Evolutionary conservation across 1,140 invertebrate species (phyloP).

Genomic region (Calephelis virginiensis): DNA sequence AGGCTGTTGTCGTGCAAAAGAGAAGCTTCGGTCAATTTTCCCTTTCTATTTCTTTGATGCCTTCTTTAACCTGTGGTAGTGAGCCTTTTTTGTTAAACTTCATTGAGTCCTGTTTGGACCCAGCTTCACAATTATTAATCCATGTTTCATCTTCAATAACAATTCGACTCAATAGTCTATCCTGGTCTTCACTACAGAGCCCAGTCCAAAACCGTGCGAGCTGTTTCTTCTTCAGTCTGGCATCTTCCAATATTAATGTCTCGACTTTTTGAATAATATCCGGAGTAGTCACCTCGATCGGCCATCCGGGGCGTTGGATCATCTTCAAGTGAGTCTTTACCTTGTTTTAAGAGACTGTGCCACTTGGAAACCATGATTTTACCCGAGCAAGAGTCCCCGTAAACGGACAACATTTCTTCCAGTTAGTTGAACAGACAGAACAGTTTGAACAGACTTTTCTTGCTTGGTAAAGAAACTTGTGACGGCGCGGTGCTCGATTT

Average conservation of each 20-base stretch:
- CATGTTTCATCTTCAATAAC: conserved; percentile 33
- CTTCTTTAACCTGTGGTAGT: too few species aligned
- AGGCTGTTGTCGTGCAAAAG: conserved; percentile 57
- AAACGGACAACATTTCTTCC: conserved; percentile 6
- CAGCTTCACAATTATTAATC: conserved; percentile 29
- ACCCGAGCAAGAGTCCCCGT: conserved; percentile 21
- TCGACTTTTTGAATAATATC: too few species aligned
- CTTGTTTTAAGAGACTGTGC: conserved; percentile 26
- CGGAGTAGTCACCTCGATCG: too few species aligned
- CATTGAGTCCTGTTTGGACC: conserved; percentile 31
- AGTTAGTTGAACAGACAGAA: too few species aligned
- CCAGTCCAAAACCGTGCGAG: conserved; percentile 17
- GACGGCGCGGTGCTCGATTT: conserved; percentile 11
- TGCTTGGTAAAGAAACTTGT: conserved; percentile 18
- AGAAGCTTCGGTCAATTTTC: conserved; percentile 18
- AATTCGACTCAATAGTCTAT: conserved; percentile 20
- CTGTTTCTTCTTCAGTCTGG: not conserved
- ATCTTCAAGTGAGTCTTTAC: conserved; percentile 26
- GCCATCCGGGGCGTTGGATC: not conserved
- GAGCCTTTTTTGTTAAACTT: conserved; percentile 29
- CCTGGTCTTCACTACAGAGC: conserved; percentile 16
- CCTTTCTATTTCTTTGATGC: not conserved
- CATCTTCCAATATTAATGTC: too few species aligned
- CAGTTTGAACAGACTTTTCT: conserved; percentile 22
- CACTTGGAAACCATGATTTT: conserved; percentile 29